Base-by-base conservation (phyloP, 2,888 invertebrate species). In the Lochmaea crataegi region DNA sequence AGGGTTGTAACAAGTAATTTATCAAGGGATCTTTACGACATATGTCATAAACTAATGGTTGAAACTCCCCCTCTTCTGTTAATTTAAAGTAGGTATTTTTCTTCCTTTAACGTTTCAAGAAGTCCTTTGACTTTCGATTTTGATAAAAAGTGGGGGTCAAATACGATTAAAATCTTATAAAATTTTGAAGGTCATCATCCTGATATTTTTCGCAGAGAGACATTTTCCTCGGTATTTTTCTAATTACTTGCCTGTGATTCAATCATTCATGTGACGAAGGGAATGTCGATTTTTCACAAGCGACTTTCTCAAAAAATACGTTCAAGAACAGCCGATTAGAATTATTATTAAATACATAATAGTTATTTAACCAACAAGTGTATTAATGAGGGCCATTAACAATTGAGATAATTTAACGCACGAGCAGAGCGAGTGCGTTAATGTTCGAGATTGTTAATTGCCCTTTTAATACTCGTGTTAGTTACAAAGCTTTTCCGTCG, bases 171-270 rank as follows among this genome's bases (percentile, higher is more conserved):
- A 45, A 45, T 45, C 14, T 11, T 11, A 45, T 45, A 45, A 45
- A 48, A 48, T 12, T 14, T n/a, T 38, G n/a, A n/a, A 48, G 14
- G 14, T n/a, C 48, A 48, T 48, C 48, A 48, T 14, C n/a, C 4
- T 12, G 48, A 48, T 7, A 7, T 48, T 48, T 48, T n/a, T 48
- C 3, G 45, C n/a, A 7, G n/a, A 14, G 60, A 60, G n/a, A 38
- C 16, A n/a, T 60, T 60, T 16, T 9, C 32, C 38, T 60, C 9
- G 60, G 60, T 60, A 60, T 32, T 60, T 32, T 53, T 60, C n/a
- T 60, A 32, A 38, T 60, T 38, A 53, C 18, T 60, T 38, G 32
- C 60, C 9, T 38, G 60, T 60, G 38, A 38, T 60, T 60, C 60
- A n/a, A 60, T 60, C 60, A 60, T 60, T 38, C 9, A 7, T n/a